These are phyloP conservation scores for Aleadryas rufinucha DNA, from an alignment of 2,113 vertebrate species.

Conservation along the genomic window DNA sequence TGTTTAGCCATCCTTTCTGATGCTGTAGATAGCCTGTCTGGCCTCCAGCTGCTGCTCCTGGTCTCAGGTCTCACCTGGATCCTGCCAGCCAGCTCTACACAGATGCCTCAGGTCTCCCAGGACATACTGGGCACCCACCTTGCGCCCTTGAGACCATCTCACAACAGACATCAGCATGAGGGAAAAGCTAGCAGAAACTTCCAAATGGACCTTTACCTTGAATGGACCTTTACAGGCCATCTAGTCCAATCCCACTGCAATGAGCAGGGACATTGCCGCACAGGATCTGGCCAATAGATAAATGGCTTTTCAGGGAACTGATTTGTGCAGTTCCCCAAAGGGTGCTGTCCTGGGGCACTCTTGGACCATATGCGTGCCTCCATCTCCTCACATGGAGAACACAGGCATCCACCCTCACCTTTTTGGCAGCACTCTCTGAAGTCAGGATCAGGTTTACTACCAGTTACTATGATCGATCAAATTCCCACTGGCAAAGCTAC, in stretches of 20 bases:
- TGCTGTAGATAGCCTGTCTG: rapidly evolving
- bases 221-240: not conserved
- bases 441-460: not conserved
- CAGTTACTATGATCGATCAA: not conserved
- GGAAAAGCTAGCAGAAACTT: not conserved
- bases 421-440: not conserved
- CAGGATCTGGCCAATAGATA: not conserved
- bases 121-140: not conserved
- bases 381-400: not conserved
- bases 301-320: not conserved
- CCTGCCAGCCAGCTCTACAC: not conserved
- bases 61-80: not conserved
- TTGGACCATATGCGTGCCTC: not conserved
- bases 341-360: not conserved
- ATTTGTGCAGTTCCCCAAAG: not conserved
- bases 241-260: not conserved
- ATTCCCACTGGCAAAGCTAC: not conserved
- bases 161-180: not conserved
- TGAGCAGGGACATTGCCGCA: not conserved
- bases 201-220: not conserved
- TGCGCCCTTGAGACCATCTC: not conserved
- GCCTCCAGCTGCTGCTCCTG: not conserved
- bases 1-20: not conserved
- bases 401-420: rapidly evolving
- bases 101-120: not conserved